phyloP scores from a whole-genome alignment of 2,113 vertebrate genomes.

The Serilophus lunatus region DNA sequence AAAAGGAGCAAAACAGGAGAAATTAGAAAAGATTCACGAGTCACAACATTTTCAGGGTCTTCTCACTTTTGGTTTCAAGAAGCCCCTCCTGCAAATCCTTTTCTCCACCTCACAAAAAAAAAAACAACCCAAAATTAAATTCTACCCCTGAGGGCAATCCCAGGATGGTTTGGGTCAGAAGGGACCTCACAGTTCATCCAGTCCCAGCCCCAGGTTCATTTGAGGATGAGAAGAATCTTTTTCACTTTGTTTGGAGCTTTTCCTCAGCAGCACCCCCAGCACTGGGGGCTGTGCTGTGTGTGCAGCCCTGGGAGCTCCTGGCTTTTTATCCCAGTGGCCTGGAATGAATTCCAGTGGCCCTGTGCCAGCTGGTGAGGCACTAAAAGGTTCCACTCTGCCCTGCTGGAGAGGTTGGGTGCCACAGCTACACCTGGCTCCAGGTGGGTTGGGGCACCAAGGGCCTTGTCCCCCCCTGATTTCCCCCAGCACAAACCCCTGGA shows the following conservation, averaged over 20 bases:
- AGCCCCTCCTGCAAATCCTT: neutral
- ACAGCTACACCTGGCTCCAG: neutral
- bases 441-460: neutral
- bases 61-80: neutral
- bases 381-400: neutral
- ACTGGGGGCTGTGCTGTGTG: neutral
- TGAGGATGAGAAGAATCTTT: neutral
- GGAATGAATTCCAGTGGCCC: neutral
- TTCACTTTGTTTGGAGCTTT: neutral
- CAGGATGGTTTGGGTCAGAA: neutral
- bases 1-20: neutral
- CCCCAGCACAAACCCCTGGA: neutral
- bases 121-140: too few relatives aligned
- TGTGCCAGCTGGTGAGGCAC: neutral
- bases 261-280: fast-evolving
- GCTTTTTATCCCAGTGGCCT: neutral
- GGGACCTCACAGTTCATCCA: neutral
- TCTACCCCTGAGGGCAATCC: too few relatives aligned
- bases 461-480: neutral
- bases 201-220: fast-evolving
- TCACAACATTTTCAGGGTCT: fast-evolving
- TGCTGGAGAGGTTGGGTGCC: neutral
- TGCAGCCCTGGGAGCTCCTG: neutral
- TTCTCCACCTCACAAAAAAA: fast-evolving
- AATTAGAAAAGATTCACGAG: too few relatives aligned